Evolutionary conservation across 1,140 invertebrate genomes (phyloP), one percentile per base, ranked within the genome.

Genomic region (Drosophila kohkoa): DNA sequence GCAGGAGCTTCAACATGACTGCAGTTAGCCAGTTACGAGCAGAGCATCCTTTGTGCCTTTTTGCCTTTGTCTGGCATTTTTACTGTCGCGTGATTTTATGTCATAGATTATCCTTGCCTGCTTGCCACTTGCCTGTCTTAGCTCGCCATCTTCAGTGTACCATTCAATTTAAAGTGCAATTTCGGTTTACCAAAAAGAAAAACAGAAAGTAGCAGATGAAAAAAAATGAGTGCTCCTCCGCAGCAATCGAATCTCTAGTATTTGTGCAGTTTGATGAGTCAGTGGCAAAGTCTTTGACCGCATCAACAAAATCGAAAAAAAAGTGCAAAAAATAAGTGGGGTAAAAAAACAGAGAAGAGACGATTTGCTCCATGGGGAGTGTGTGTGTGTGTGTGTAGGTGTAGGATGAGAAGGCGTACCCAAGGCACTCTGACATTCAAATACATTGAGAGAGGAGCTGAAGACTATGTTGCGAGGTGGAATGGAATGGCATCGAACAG

Each of bases 101-200:
- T 58, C 74, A 88, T 89, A 89, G 83, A 88, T 88, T 83, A 88
- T 83, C 67, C 72, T 41, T 68, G 45, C 35, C 35, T 46, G 10
- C 25, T 30, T n/a, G 3, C 49, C 15, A 28, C 49, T 55, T 55
- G 13, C 30, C 32, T 54, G 52, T 41, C 35, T 57, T 15, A 20
- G n/a, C 30, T 55, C 52, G 7, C 13, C 52, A 15, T 11, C 32
- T 25, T 25, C 35, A 41, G 13, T 41, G 73, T 67, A 68, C 71
- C 75, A 83, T 88, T 82, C 82, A 77, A 77, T 88, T 88, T 89
- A 78, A 88, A 88, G 85, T 88, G 83, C 83, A 88, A 81, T 88
- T 88, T 89, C 46, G 79, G 82, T 77, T 87, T 88, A 52, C 52
- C 51, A 28, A 72, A 75, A 41, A 54, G 6, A 54, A 74, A 67